A percentile compares a stretch with the other conserved stretches of the same genome.
Evolutionary conservation across 2,888 invertebrate species (phyloP).

Genomic region (Vesta saturnalis): DNA sequence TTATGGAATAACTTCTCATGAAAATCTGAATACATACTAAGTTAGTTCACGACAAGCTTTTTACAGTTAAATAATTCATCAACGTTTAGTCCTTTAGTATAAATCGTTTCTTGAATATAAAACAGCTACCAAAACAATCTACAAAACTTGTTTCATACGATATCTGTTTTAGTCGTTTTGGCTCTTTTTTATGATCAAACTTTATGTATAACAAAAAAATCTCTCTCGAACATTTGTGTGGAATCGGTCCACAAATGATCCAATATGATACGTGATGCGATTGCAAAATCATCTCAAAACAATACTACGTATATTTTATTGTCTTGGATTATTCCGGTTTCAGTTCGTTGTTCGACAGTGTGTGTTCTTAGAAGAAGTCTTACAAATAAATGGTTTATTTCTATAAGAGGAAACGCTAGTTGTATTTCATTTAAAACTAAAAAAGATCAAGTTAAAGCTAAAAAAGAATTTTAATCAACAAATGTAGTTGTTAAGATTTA

Average conservation of each 20-base stretch:
- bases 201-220: constrained; percentile 42
- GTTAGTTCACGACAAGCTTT: no score
- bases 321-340: constrained; percentile 5
- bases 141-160: constrained; percentile 51
- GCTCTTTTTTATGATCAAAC: constrained; percentile 44
- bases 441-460: background rate
- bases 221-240: constrained; percentile 48
- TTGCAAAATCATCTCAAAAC: constrained; percentile 41
- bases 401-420: background rate
- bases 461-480: no score
- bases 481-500: no score
- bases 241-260: constrained; percentile 54
- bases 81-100: constrained; percentile 17
- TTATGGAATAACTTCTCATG: no score
- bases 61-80: constrained; percentile 50
- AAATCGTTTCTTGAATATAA: constrained; percentile 44
- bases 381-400: background rate
- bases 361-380: background rate
- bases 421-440: background rate
- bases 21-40: no score
- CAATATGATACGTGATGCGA: constrained; percentile 54
- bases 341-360: constrained; percentile 1
- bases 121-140: constrained; percentile 49
- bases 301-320: constrained; percentile 26
- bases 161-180: constrained; percentile 52